A percentile compares a stretch with the other conserved stretches of the same genome.
These are phyloP conservation scores for Microctenopoma stevenorrisi DNA, from an alignment of 2,797 vertebrate species.

Conservation along the genomic window DNA sequence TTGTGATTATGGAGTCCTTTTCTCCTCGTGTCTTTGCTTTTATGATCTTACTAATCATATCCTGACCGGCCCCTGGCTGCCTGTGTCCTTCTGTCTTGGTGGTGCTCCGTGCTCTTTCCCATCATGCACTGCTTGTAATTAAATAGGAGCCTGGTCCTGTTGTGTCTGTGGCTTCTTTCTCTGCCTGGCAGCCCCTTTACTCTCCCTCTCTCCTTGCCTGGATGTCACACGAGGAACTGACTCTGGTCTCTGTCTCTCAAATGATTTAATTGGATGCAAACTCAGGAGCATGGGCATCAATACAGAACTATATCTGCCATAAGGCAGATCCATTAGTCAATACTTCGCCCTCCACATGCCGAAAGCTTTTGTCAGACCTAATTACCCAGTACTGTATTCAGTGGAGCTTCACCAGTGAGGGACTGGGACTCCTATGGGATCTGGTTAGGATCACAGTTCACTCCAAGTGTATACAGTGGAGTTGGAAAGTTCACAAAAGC, in stretches of 20 bases:
- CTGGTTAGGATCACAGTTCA: slow-evolving; percentile 81
- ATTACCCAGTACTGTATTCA: slow-evolving; percentile 81
- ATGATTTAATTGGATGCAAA: slow-evolving; percentile 86
- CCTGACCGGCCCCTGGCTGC: slow-evolving; percentile 76
- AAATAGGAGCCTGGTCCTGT: slow-evolving; percentile 76
- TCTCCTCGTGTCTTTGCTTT: slow-evolving; percentile 78
- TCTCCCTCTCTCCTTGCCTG: slow-evolving; percentile 59
- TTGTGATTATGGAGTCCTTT: slow-evolving; percentile 77
- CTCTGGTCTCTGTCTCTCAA: slow-evolving; percentile 82
- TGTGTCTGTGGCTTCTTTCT: slow-evolving; percentile 70
- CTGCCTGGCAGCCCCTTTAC: slow-evolving; percentile 68
- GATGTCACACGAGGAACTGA: slow-evolving; percentile 78
- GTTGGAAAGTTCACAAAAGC: slow-evolving; percentile 75
- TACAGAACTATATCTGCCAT: slow-evolving; percentile 81
- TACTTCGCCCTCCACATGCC: slow-evolving; percentile 74
- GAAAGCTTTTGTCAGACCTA: slow-evolving; percentile 81
- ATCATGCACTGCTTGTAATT: slow-evolving; percentile 80
- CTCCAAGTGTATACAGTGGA: slow-evolving; percentile 69
- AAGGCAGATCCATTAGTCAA: slow-evolving; percentile 83
- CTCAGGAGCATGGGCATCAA: slow-evolving; percentile 78
- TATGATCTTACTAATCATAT: slow-evolving; percentile 83
- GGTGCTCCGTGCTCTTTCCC: slow-evolving; percentile 70
- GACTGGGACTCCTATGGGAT: slow-evolving; percentile 77
- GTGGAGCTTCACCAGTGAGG: slow-evolving; percentile 72
- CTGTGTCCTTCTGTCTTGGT: slow-evolving; percentile 80